Evolutionary conservation across 2,888 invertebrate species (phyloP).

Genomic region (Cantharis rufa): DNA sequence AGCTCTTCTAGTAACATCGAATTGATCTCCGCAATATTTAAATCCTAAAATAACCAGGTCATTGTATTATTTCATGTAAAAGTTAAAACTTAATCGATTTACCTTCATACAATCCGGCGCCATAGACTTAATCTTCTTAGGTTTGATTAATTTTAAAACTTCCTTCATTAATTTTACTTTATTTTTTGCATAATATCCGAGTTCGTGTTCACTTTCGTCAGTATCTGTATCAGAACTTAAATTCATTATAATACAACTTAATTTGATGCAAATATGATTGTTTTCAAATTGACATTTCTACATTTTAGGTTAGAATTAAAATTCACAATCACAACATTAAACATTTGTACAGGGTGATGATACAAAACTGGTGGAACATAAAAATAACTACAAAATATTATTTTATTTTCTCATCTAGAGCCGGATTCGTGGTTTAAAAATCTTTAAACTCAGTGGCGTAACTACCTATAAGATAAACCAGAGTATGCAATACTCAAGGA

Average conservation of each 20-base stretch:
- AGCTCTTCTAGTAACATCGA: slow-evolving; percentile 55
- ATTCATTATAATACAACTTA: slow-evolving; percentile 26
- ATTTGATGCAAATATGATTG: not conserved
- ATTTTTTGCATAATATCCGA: slow-evolving; percentile 51
- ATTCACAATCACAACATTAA: slow-evolving; percentile 17
- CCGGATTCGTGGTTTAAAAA: no score
- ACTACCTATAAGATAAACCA: no score
- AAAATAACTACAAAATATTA: no score
- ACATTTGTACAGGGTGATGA: not conserved
- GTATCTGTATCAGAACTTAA: slow-evolving; percentile 43
- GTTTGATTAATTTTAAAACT: slow-evolving; percentile 52
- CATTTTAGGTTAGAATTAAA: not conserved
- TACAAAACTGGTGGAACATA: not conserved
- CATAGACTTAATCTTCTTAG: slow-evolving; percentile 53
- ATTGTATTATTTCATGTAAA: not conserved
- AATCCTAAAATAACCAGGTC: slow-evolving; percentile 40
- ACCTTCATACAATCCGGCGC: slow-evolving; percentile 53
- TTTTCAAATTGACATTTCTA: not conserved
- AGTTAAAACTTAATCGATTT: slow-evolving; percentile 1
- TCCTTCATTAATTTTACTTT: slow-evolving; percentile 55
- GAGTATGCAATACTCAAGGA: no score
- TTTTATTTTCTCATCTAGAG: no score
- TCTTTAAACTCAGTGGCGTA: no score
- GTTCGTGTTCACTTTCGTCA: slow-evolving; percentile 51
- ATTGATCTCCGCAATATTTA: slow-evolving; percentile 52